Evolutionary conservation across 1,140 invertebrate species (phyloP).

Genomic region (Drosophila azteca): DNA sequence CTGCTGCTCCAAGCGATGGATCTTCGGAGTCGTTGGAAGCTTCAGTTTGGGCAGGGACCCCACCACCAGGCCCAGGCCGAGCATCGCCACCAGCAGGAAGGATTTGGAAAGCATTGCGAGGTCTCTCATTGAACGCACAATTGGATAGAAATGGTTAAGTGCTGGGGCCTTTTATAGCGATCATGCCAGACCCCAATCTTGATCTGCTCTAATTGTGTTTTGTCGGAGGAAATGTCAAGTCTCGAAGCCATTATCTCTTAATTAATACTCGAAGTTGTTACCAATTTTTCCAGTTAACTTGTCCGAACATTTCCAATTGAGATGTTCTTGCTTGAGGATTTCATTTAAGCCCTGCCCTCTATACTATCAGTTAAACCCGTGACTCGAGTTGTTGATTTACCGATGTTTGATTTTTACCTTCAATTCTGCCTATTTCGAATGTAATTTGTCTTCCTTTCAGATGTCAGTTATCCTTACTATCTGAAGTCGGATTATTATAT

Average conservation of each 20-base stretch:
- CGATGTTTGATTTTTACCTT: too few relatives aligned
- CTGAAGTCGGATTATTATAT: too few relatives aligned
- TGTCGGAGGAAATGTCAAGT: slow-evolving; percentile 14
- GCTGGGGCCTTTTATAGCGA: slow-evolving; percentile 39
- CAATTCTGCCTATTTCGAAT: too few relatives aligned
- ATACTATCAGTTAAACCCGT: too few relatives aligned
- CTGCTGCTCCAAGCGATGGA: slow-evolving; percentile 36
- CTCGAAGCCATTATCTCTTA: not conserved
- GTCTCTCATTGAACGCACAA: slow-evolving; percentile 2
- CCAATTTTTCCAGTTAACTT: too few relatives aligned
- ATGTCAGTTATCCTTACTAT: too few relatives aligned
- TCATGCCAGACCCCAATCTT: not conserved
- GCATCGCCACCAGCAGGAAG: slow-evolving; percentile 26
- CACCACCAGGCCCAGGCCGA: slow-evolving; percentile 35
- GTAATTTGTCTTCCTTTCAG: too few relatives aligned
- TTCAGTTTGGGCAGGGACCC: slow-evolving; percentile 24
- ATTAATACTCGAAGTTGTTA: slow-evolving; percentile 1
- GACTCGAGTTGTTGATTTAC: too few relatives aligned
- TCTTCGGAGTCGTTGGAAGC: slow-evolving; percentile 25
- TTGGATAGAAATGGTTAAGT: slow-evolving; percentile 4
- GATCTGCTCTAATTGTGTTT: slow-evolving; percentile 20
- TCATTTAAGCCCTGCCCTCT: too few relatives aligned
- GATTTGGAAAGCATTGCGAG: slow-evolving; percentile 30
- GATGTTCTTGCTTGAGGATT: too few relatives aligned
- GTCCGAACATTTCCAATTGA: too few relatives aligned